Percentiles rank a stretch among this genome's conserved stretches.
Conservation (phyloP, 2,888 invertebrate species). For the Sympetrum striolatum region DNA sequence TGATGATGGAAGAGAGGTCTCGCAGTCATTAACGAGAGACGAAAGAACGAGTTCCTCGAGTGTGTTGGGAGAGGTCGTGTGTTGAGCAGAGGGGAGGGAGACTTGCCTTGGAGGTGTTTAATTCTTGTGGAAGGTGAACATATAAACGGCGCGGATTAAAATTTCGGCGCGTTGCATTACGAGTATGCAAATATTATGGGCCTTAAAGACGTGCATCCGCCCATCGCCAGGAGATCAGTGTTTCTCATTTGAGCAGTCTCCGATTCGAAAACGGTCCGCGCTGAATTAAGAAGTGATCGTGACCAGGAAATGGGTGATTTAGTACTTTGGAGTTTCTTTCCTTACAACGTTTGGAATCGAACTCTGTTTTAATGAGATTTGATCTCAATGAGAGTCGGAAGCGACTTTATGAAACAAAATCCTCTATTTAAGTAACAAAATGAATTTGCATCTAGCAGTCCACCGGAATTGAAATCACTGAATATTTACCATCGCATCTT, state of each 20-base stretch:
- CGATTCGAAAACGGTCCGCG: not conserved
- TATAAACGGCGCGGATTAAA: not conserved
- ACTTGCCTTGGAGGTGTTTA: not conserved
- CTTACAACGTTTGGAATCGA: not conserved
- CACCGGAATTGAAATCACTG: no score
- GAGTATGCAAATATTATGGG: conserved; percentile 20
- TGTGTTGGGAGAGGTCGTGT: conserved; percentile 25
- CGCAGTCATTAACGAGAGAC: conserved; percentile 1
- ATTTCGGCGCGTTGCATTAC: conserved; percentile 15
- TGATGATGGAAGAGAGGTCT: not conserved
- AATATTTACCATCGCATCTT: no score
- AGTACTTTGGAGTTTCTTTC: not conserved
- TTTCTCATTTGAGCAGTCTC: not conserved
- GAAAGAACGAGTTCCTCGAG: not conserved
- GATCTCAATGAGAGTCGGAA: not conserved
- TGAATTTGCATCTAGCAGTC: no score
- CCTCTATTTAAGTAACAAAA: no score
- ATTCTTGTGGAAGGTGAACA: not conserved
- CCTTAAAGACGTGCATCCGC: not conserved
- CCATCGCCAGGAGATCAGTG: not conserved
- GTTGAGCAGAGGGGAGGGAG: not conserved
- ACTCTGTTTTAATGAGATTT: not conserved
- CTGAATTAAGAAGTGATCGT: not conserved
- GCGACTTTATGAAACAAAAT: not conserved
- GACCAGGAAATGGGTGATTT: not conserved